phyloP scores from a whole-genome alignment of 2,888 invertebrate genomes.

The Ophion ventricosus region DNA sequence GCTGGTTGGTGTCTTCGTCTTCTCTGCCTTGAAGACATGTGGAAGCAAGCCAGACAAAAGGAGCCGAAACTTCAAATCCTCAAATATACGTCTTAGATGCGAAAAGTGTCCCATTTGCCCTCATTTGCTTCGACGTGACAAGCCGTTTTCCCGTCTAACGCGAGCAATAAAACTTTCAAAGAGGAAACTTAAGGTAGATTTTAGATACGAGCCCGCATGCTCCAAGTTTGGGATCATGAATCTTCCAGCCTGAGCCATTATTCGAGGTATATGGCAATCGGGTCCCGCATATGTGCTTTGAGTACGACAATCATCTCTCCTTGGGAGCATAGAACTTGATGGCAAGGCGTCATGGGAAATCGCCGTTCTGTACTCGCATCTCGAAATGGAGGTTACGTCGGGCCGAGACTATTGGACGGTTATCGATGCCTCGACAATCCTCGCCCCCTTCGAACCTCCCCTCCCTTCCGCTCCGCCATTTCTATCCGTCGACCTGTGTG shows the following conservation, averaged over 20 bases:
- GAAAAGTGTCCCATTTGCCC: too few relatives aligned
- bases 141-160: neutral
- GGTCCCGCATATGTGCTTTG: conserved; percentile 30
- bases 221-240: conserved; percentile 24
- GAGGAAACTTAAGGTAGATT: conserved; percentile 6
- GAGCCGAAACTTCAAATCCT: too few relatives aligned
- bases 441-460: neutral
- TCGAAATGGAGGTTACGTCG: conserved; percentile 36
- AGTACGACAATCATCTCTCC: conserved; percentile 44
- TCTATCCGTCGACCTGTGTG: neutral
- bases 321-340: conserved; percentile 47
- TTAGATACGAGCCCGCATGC: conserved; percentile 25
- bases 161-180: conserved; percentile 43
- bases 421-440: conserved; percentile 35
- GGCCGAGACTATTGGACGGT: conserved; percentile 29
- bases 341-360: conserved; percentile 63
- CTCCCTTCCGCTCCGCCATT: neutral
- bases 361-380: conserved; percentile 37
- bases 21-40: too few relatives aligned
- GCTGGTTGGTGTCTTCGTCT: too few relatives aligned
- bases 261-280: conserved; percentile 37
- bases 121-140: neutral
- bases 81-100: too few relatives aligned
- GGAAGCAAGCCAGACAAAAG: too few relatives aligned
- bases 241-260: conserved; percentile 9